Evolutionary conservation across 2,888 invertebrate species (phyloP), one percentile per base, ranked within the genome.

Genomic region (Cheilosia scutellata): DNA sequence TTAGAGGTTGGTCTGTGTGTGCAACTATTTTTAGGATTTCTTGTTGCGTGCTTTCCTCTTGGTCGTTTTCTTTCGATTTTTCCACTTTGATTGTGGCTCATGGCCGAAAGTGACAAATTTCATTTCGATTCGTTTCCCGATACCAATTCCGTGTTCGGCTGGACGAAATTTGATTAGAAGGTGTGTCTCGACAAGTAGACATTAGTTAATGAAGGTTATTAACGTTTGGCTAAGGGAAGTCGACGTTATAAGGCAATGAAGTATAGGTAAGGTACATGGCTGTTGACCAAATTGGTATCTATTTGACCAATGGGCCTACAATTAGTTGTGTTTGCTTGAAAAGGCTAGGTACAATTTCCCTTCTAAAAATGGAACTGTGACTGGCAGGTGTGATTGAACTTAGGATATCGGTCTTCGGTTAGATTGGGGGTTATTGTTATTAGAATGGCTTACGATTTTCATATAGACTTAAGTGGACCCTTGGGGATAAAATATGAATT

Each of bases 51-150:
- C 65, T 66, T 82, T 60, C 65, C 57, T 51, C 65, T 65, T 58
- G 9, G 55, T 25, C 58, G 58, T 57, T 57, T 47, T 49, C 40
- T 42, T 60, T 76, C 42, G 25, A 25, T 27, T 13, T 42, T 47
- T 47, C 16, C 47, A n/a, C 25, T 47, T 47, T 63, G 6, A 72
- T 72, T 58, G 71, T 58, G 29, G 51, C 63, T 82, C 49, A 63
- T 63, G 70, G 63, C 76, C 57, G 68, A 82, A 63, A 82, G 57
- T 80, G 80, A 80, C 68, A 68, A 80, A 74, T 65, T 65, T 60
- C 42, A 62, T 62, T 70, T 79, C 72, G 33, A 58, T 79, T 79
- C 33, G 25, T 58, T 58, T 44, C n/a, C 9, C 29, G n/a, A 49
- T 25, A 11, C 51, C 51, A 51, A 27, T 51, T 51, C 31, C 55